Evolutionary conservation across 2,113 vertebrate species (phyloP).

Genomic region (Azemiops feae): DNA sequence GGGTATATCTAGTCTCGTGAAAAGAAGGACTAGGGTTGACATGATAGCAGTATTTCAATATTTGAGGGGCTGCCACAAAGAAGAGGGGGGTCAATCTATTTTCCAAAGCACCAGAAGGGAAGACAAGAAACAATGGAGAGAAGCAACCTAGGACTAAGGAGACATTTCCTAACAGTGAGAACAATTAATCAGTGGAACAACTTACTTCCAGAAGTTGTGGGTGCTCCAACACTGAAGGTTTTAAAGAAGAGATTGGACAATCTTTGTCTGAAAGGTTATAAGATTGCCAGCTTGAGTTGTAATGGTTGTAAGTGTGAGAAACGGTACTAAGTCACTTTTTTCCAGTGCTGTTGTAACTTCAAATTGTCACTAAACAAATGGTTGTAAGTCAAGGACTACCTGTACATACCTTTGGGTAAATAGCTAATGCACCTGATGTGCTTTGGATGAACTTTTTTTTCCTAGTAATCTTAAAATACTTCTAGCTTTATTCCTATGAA

Average conservation of each 20-base stretch:
- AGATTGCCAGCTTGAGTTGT: no score
- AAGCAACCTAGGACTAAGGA: not conserved
- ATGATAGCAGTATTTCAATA: not conserved
- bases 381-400: not conserved
- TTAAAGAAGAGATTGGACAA: not conserved
- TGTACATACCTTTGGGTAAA: not conserved
- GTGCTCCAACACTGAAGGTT: not conserved
- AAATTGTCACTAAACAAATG: not conserved
- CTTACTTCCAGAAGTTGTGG: not conserved
- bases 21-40: no score
- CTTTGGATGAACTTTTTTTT: not conserved
- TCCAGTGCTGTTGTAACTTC: not conserved
- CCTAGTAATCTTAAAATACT: not conserved
- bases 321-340: not conserved
- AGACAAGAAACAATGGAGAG: not conserved
- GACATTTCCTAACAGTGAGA: not conserved
- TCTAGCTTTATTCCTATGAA: not conserved
- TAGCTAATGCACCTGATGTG: not conserved
- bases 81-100: not conserved
- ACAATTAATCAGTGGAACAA: not conserved
- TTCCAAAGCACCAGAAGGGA: not conserved
- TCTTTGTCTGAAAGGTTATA: no score
- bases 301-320: not conserved
- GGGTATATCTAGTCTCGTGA: no score
- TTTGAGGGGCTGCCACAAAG: not conserved